Conservation (phyloP, 2,888 invertebrate genomes). For the Hyppa rectilinea region DNA sequence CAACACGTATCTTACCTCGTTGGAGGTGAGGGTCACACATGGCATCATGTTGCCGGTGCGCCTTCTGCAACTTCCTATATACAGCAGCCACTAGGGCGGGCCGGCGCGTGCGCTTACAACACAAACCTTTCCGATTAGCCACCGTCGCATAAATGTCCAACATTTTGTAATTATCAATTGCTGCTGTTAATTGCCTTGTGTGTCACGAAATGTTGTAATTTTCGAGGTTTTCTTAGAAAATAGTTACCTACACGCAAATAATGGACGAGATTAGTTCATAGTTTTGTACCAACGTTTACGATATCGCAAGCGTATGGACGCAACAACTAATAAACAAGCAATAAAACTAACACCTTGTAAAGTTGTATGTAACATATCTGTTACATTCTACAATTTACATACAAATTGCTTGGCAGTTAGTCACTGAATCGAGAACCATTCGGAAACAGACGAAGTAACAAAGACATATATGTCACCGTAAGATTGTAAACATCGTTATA, state of each 20-base stretch:
- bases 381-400: constrained; percentile 51
- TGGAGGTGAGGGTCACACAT: no score
- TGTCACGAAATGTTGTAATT: constrained; percentile 34
- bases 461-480: no score
- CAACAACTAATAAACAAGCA: constrained; percentile 42
- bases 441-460: constrained; percentile 47
- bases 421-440: constrained; percentile 42
- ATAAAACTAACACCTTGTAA: constrained; percentile 56
- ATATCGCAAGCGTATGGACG: constrained; percentile 26
- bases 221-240: constrained; percentile 28
- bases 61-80: constrained; percentile 32
- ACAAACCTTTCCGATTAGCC: constrained; percentile 36
- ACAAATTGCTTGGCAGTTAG: constrained; percentile 38
- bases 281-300: constrained; percentile 21
- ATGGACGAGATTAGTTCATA: constrained; percentile 16
- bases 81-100: constrained; percentile 15
- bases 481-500: no score
- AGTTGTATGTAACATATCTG: constrained; percentile 27
- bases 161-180: constrained; percentile 47
- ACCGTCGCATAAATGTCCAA: constrained; percentile 21
- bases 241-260: constrained; percentile 23
- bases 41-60: not conserved
- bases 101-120: constrained; percentile 46
- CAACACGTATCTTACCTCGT: no score
- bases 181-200: constrained; percentile 36